Percentiles rank a stretch among this genome's conserved stretches.
These are phyloP conservation scores for Chymomyza costata DNA, from an alignment of 1,140 invertebrate species.

Conservation along the genomic window DNA sequence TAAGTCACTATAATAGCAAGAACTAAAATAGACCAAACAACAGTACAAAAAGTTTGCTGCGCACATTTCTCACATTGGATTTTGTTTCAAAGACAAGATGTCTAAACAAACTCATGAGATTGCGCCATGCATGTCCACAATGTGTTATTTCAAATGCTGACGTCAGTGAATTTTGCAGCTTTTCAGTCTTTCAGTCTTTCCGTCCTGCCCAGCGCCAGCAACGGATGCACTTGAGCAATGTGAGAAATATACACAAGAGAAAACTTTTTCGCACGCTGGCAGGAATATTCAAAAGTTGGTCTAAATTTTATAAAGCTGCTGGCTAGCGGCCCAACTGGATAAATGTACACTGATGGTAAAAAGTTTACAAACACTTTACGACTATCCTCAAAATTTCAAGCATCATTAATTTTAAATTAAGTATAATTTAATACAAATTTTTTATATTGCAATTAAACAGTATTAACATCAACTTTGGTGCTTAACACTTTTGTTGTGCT, in stretches of 20 bases:
- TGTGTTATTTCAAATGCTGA: conserved; percentile 35
- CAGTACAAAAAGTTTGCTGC: conserved; percentile 6
- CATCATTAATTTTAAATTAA: too few relatives aligned
- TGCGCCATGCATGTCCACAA: conserved; percentile 28
- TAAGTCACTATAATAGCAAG: too few relatives aligned
- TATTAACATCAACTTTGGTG: too few relatives aligned
- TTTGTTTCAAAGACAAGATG: conserved; percentile 36
- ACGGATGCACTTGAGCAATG: conserved; percentile 26
- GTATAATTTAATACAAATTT: too few relatives aligned
- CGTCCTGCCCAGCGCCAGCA: too few relatives aligned
- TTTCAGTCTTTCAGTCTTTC: too few relatives aligned
- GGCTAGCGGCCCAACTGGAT: too few relatives aligned
- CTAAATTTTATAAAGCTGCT: conserved; percentile 10
- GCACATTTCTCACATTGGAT: conserved; percentile 16
- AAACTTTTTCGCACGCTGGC: conserved; percentile 1
- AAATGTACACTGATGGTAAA: too few relatives aligned
- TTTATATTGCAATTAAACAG: too few relatives aligned
- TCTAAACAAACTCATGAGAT: conserved; percentile 42
- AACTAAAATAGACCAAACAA: conserved; percentile 8
- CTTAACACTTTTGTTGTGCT: not conserved
- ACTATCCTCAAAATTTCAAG: too few relatives aligned
- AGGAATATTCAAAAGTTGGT: conserved; percentile 25
- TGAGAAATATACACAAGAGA: conserved; percentile 10
- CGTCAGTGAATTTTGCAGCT: conserved; percentile 29
- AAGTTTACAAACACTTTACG: too few relatives aligned